Percentiles rank a stretch among this genome's conserved stretches.
Evolutionary conservation across 2,888 invertebrate species (phyloP).

Genomic region (Pandemis cinnamomeana): DNA sequence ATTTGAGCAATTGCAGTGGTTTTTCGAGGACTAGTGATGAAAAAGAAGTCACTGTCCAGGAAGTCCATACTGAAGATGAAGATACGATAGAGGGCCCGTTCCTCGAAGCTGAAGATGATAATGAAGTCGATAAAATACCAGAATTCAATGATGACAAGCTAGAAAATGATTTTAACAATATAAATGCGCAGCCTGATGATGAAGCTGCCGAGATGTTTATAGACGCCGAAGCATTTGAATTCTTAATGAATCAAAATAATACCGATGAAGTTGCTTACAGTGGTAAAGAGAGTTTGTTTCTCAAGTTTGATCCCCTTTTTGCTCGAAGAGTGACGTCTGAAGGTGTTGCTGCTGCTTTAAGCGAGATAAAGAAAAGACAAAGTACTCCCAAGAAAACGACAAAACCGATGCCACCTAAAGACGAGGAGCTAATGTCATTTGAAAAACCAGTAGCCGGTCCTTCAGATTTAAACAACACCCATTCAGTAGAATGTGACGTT

Average conservation of each 20-base stretch:
- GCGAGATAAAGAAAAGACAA: conserved; percentile 63
- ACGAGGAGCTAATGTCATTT: conserved; percentile 45
- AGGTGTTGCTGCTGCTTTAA: conserved; percentile 66
- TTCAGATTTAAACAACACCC: conserved; percentile 55
- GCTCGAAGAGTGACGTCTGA: conserved; percentile 71
- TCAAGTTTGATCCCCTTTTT: conserved; percentile 79
- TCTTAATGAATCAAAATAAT: conserved; percentile 74
- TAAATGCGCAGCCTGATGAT: conserved; percentile 58
- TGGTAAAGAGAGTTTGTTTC: conserved; percentile 78
- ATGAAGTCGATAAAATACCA: conserved; percentile 54
- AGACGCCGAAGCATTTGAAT: conserved; percentile 78
- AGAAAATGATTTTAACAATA: conserved; percentile 64
- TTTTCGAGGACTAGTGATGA: conserved; percentile 63
- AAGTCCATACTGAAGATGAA: conserved; percentile 76
- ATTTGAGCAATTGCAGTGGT: conserved; percentile 55
- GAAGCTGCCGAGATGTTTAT: conserved; percentile 74
- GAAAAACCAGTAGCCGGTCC: conserved; percentile 52
- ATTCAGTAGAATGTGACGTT: conserved; percentile 49
- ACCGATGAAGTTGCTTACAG: conserved; percentile 68
- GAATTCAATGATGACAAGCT: conserved; percentile 54
- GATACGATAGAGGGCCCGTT: conserved; percentile 79
- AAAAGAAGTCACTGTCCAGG: conserved; percentile 60
- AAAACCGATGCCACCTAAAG: conserved; percentile 45
- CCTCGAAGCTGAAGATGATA: conserved; percentile 66
- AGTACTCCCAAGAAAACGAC: conserved; percentile 66